Evolutionary conservation across 2,888 invertebrate species (phyloP).

Genomic region (Ochlodes sylvanus): DNA sequence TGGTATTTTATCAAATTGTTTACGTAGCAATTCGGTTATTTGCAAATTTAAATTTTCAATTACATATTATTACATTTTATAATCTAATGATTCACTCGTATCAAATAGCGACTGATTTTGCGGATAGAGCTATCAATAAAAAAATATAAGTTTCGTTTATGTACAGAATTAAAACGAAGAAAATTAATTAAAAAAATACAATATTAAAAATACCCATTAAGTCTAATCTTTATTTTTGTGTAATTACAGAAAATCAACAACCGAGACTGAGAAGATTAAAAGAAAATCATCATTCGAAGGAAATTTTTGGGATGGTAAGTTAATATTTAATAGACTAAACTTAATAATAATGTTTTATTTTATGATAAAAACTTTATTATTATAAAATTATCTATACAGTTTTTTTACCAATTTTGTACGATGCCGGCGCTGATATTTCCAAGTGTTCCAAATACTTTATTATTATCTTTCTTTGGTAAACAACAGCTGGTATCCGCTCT

Average conservation of each 20-base stretch:
- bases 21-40: too few species aligned
- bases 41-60: background rate
- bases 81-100: too few species aligned
- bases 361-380: too few species aligned
- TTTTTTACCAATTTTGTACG: too few species aligned
- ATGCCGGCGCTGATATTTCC: too few species aligned
- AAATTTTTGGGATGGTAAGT: slow-evolving; percentile 78
- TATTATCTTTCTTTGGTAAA: background rate
- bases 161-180: too few species aligned
- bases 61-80: slow-evolving; percentile 11
- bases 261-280: slow-evolving; percentile 62
- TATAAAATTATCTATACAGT: too few species aligned
- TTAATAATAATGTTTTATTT: too few species aligned
- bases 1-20: too few species aligned
- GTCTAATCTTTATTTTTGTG: slow-evolving; percentile 25
- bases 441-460: background rate
- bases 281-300: slow-evolving; percentile 71
- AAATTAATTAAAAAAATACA: too few species aligned
- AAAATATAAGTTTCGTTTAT: too few species aligned
- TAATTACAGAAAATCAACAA: slow-evolving; percentile 72
- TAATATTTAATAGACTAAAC: background rate
- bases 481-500: background rate
- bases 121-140: background rate
- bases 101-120: background rate
- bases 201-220: background rate